Conservation (phyloP, 2,888 invertebrate species). For the Drosophila testacea region DNA sequence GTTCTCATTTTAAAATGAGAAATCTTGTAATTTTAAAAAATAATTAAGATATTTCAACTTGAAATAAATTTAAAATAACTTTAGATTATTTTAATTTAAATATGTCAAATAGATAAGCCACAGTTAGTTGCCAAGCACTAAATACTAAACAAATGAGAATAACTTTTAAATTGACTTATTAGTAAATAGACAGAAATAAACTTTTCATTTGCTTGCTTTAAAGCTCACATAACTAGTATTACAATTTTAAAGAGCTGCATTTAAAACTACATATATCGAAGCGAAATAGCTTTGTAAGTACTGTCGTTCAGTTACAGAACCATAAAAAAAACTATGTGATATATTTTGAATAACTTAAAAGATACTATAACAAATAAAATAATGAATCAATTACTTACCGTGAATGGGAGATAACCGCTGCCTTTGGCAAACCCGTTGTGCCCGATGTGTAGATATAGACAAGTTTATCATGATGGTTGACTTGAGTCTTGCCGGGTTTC, state of each 20-base stretch:
- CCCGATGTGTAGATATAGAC: slow-evolving; percentile 99
- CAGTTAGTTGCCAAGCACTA: no score
- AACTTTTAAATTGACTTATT: neutral
- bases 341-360: neutral
- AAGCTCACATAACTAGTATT: no score
- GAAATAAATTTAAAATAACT: no score
- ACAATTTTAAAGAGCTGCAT: no score
- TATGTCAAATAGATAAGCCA: no score
- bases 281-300: neutral
- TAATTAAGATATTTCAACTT: no score
- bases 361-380: neutral
- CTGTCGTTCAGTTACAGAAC: neutral
- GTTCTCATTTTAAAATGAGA: no score
- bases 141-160: neutral
- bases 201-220: no score
- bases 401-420: slow-evolving; percentile 97
- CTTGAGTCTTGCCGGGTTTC: slow-evolving; percentile 73
- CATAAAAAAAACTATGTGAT: neutral
- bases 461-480: slow-evolving; percentile 90
- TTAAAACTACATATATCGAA: no score
- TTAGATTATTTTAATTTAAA: no score
- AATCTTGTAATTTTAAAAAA: no score
- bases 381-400: slow-evolving; percentile 87
- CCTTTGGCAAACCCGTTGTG: slow-evolving; percentile 98
- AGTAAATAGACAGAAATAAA: no score